These are phyloP conservation scores for Apamea sordens DNA, from an alignment of 2,888 invertebrate genomes.

Conservation along the genomic window DNA sequence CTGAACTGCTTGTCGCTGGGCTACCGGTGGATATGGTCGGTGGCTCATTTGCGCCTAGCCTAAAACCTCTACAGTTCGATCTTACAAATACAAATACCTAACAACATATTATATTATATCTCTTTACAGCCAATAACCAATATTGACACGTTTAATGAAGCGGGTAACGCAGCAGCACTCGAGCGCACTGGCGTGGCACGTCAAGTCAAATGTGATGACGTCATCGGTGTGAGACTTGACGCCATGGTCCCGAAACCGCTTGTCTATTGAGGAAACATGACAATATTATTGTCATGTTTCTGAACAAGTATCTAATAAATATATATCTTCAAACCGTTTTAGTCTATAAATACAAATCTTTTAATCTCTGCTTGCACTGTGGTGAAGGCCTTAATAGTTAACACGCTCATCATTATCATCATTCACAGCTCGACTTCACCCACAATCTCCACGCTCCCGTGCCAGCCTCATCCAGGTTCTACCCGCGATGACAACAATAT, in stretches of 20 bases:
- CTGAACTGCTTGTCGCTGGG: not conserved
- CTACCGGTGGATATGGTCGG: not conserved
- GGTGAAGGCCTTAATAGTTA: too few species aligned
- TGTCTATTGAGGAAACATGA: not conserved
- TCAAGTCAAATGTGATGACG: constrained; percentile 29
- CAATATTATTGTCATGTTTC: not conserved
- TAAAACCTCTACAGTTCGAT: not conserved
- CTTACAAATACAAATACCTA: not conserved
- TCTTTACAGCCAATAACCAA: constrained; percentile 46
- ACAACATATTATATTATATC: constrained; percentile 17
- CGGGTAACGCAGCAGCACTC: constrained; percentile 42
- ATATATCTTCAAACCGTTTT: not conserved
- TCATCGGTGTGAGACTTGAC: constrained; percentile 16
- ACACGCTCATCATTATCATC: too few species aligned
- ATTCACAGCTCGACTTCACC: too few species aligned
- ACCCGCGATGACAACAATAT: too few species aligned
- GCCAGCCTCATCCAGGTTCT: too few species aligned
- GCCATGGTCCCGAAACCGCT: not conserved
- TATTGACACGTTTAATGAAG: constrained; percentile 63
- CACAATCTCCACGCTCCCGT: too few species aligned
- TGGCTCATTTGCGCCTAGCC: not conserved
- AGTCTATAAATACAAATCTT: too few species aligned
- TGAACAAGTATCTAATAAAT: not conserved
- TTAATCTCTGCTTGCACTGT: too few species aligned
- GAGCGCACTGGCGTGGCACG: constrained; percentile 33